Conservation (phyloP, 1,140 invertebrate species). For the Camponotus pennsylvanicus region DNA sequence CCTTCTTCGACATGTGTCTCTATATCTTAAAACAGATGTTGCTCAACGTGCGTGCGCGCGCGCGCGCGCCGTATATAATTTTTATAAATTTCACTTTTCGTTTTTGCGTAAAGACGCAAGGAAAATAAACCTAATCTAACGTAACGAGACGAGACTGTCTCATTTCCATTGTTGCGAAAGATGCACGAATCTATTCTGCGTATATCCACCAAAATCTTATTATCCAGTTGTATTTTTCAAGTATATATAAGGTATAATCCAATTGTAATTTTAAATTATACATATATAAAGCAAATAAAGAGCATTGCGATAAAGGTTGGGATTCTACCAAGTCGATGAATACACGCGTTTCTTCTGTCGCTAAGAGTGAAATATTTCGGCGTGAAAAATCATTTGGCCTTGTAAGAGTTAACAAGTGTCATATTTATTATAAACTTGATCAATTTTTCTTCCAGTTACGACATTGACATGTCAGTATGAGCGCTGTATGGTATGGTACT, state of each 20-base stretch:
- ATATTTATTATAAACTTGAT: constrained; percentile 9
- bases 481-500: background rate
- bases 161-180: too few relatives aligned
- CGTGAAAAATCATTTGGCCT: background rate
- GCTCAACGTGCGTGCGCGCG: too few relatives aligned
- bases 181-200: too few relatives aligned
- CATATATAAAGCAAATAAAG: too few relatives aligned
- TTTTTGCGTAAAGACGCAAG: too few relatives aligned
- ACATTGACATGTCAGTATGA: background rate
- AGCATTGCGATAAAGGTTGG: background rate
- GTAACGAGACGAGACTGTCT: too few relatives aligned
- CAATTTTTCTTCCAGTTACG: constrained; percentile 24
- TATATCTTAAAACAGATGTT: background rate
- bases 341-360: background rate
- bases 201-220: background rate
- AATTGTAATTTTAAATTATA: too few relatives aligned
- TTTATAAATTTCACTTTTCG: too few relatives aligned
- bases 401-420: background rate
- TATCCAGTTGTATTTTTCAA: background rate
- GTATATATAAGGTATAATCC: too few relatives aligned
- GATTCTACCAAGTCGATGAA: background rate
- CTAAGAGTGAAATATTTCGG: background rate
- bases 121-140: too few relatives aligned
- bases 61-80: too few relatives aligned
- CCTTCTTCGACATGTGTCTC: background rate